Conservation (phyloP, 2,797 vertebrate genomes). For the Chiloscyllium punctatum region DNA sequence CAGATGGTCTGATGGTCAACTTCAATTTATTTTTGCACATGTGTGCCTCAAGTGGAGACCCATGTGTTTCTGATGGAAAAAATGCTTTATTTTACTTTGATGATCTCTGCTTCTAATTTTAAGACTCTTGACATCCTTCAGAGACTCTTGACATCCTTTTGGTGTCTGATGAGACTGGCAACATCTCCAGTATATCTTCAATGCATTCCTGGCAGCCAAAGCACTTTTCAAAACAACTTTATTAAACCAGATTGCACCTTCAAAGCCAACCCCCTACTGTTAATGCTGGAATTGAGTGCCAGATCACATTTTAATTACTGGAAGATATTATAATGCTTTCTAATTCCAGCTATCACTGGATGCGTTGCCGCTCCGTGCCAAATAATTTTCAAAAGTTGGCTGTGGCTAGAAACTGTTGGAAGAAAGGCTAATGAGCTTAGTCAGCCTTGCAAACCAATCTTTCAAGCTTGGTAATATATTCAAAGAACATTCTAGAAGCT, state of each 20-base stretch:
- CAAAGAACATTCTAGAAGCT: not conserved
- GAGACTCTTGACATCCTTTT: not conserved
- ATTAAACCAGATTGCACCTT: not conserved
- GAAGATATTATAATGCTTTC: conserved; percentile 9
- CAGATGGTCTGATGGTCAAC: not conserved
- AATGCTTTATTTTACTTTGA: not conserved
- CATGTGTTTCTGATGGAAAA: not conserved
- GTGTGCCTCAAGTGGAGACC: not conserved
- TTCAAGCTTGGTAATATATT: not conserved
- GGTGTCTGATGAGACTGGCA: not conserved
- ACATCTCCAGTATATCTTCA: not conserved
- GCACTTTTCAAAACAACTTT: conserved; percentile 7
- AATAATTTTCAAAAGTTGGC: conserved; percentile 13
- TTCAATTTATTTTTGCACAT: not conserved
- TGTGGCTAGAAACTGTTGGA: not conserved
- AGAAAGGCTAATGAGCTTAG: conserved; percentile 14
- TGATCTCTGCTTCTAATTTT: not conserved
- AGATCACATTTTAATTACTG: conserved; percentile 23
- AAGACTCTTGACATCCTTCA: not conserved
- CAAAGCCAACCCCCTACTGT: not conserved
- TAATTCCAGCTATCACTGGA: not conserved
- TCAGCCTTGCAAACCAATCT: not conserved
- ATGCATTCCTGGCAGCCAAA: not conserved
- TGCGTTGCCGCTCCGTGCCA: not conserved
- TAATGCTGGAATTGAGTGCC: not conserved